A percentile compares a stretch with the other conserved stretches of the same genome.
These are phyloP conservation scores for Nettapus auritus DNA, from an alignment of 2,113 vertebrate genomes.

Conservation along the genomic window DNA sequence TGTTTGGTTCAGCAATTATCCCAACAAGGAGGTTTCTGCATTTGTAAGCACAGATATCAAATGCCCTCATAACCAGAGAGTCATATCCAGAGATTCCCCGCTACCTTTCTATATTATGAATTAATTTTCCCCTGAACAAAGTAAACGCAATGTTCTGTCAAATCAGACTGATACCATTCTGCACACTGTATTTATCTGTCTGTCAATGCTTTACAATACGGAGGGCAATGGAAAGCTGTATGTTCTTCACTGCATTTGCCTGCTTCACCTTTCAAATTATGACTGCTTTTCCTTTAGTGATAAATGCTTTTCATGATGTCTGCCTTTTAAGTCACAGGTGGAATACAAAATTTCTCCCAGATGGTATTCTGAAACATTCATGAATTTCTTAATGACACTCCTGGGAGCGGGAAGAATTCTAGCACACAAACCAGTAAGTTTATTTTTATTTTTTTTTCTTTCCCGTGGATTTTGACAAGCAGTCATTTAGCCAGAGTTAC, in stretches of 20 bases:
- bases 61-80: background rate
- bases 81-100: background rate
- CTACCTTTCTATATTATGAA: background rate
- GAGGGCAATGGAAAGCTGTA: background rate
- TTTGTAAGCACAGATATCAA: too few relatives aligned
- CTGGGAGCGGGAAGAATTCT: background rate
- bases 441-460: background rate
- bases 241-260: background rate
- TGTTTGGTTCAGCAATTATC: background rate
- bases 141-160: background rate
- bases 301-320: background rate
- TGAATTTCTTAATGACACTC: background rate
- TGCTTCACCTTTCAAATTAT: background rate
- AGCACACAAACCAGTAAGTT: background rate
- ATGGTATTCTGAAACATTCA: background rate
- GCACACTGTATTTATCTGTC: background rate
- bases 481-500: background rate
- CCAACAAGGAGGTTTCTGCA: background rate
- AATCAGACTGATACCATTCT: background rate
- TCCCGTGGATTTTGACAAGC: background rate
- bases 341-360: background rate
- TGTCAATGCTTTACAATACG: background rate
- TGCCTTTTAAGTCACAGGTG: conserved; percentile 3
- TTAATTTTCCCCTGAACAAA: background rate
- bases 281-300: background rate